Conservation (phyloP, 2,113 vertebrate species). For the Sylvietta virens region DNA sequence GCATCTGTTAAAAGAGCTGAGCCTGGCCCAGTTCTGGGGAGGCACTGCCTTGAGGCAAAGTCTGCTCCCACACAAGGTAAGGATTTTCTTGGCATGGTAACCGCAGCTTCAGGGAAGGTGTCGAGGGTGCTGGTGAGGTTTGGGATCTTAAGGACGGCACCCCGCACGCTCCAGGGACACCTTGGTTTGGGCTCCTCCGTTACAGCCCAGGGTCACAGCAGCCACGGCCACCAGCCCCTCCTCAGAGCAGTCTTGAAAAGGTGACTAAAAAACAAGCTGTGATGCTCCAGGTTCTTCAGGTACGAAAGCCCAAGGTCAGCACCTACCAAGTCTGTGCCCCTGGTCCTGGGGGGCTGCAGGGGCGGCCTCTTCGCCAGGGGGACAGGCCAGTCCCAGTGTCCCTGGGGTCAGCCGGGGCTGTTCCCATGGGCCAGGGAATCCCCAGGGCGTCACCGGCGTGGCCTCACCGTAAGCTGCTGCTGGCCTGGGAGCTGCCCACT, state of each 20-base stretch:
- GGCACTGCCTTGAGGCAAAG: rapidly evolving
- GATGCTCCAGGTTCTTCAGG: not conserved
- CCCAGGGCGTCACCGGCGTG: rapidly evolving
- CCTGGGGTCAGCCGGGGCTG: not conserved
- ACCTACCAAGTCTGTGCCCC: not conserved
- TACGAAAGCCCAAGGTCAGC: not conserved
- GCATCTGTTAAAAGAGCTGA: not conserved
- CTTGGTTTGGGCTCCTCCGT: rapidly evolving
- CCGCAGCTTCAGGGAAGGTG: rapidly evolving
- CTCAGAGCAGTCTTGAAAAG: not conserved
- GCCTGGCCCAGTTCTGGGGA: rapidly evolving
- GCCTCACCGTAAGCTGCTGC: constrained; percentile 90
- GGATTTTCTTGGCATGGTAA: not conserved
- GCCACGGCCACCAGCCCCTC: not conserved
- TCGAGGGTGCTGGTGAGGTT: rapidly evolving
- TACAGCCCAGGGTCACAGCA: rapidly evolving
- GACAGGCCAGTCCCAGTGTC: not conserved
- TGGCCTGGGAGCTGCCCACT: constrained; percentile 89
- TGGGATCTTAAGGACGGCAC: not conserved
- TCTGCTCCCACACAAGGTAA: not conserved
- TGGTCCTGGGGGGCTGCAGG: not conserved
- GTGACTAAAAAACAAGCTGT: not conserved
- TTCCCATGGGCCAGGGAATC: rapidly evolving
- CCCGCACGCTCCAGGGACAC: rapidly evolving
- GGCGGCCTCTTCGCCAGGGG: not conserved